Evolutionary conservation across 2,113 vertebrate species (phyloP).

Genomic region (Lampris incognitus): DNA sequence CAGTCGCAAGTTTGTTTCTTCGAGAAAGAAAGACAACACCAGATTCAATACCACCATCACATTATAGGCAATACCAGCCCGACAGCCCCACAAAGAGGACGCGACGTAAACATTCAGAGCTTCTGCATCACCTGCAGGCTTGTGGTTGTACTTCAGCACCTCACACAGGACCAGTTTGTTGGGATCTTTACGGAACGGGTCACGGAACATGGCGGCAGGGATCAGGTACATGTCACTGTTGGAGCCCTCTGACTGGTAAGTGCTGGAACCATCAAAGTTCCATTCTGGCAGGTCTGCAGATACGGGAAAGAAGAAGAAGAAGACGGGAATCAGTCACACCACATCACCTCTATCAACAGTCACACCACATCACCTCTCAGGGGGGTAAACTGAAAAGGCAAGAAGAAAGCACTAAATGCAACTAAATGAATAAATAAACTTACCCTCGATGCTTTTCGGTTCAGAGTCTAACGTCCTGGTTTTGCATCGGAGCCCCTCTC

Average conservation of each 20-base stretch:
- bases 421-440: neutral
- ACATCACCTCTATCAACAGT: neutral
- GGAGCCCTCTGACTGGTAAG: slow-evolving; percentile 94
- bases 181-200: slow-evolving; percentile 96
- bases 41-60: neutral
- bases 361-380: fast-evolving
- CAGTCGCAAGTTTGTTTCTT: slow-evolving; percentile 92
- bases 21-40: neutral
- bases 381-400: neutral
- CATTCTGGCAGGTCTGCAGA: slow-evolving; percentile 92
- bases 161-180: slow-evolving; percentile 98
- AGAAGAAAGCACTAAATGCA: neutral
- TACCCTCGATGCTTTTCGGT: slow-evolving; percentile 94
- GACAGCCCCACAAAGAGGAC: neutral
- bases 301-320: neutral
- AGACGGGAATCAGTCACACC: neutral
- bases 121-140: slow-evolving; percentile 86
- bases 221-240: slow-evolving; percentile 98
- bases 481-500: slow-evolving; percentile 95
- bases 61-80: neutral
- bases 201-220: slow-evolving; percentile 93
- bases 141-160: slow-evolving; percentile 95
- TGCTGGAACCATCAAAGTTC: slow-evolving; percentile 99
- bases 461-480: slow-evolving; percentile 92
- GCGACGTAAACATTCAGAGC: neutral